Base-by-base conservation (phyloP, 2,797 vertebrate species). In the Enteromius argenteus region DNA sequence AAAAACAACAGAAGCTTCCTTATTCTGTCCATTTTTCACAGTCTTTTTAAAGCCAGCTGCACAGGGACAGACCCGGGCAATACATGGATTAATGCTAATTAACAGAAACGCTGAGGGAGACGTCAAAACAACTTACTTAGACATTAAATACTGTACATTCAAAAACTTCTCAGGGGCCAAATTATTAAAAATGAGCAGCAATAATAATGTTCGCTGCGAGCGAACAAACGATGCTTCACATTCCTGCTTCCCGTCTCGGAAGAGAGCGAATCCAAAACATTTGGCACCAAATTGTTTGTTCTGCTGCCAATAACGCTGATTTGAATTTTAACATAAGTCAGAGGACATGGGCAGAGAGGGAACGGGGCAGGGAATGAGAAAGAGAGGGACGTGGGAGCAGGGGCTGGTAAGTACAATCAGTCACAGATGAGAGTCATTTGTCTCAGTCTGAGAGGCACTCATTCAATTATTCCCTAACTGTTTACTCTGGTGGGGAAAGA, bases 361-460 rank as follows among this genome's bases (percentile, higher is more conserved):
- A 88, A 88, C 86, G 86, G 87, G 62, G 68, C 27, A 49, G 46
- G 1, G 46, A 69, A n/a, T 1, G 44, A 72, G 32, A 64, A 51
- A 35, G 79, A 53, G 75, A 37, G 44, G 39, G 64, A 78, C 13
- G 37, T 60, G 23, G 56, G 77, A 49, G 23, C 60, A 23, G 74
- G 69, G 89, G 82, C 89, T 89, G 91, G 88, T 89, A 87, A 87
- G 91, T 91, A 89, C 91, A 94, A 92, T 95, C 93, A 93, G 91
- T 95, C 91, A 91, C 90, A 93, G 91, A 93, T 90, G 90, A 90
- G 89, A 94, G 93, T 93, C 90, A 92, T 95, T 95, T 94, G 92
- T 95, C 92, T 95, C 92, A 92, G 92, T 94, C 92, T 80, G 91
- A 91, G 90, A 85, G 90, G 87, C 90, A 91, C 89, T 93, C 90